Evolutionary conservation across 2,888 invertebrate species (phyloP), one percentile per base, ranked within the genome.

Genomic region (Thyatira batis): DNA sequence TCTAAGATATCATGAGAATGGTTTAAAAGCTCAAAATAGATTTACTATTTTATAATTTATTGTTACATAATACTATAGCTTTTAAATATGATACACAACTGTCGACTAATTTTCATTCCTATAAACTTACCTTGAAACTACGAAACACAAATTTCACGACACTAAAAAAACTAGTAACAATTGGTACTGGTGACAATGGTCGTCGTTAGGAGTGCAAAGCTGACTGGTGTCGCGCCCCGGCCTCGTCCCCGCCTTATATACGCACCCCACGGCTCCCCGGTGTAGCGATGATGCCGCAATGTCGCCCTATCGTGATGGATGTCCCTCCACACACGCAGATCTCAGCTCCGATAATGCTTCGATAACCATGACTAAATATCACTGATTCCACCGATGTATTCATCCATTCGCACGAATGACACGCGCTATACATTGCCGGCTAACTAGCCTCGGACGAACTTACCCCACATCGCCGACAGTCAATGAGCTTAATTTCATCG

Each of bases 151-250:
- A 73, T 71, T 67, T 69, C 84, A 84, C 82, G 75, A 76, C 85
- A 85, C 86, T 73, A 73, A 78, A 83, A 84, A 75, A 76, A 60
- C 65, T 69, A 68, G 39, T 71, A 73, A 77, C 71, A 73, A 77
- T 65, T 52, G 54, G 48, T 65, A 72, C 68, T 60, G 66, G 61
- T 73, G 80, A 80, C 80, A 81, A 79, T 80, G 74, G 78, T 78
- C 69, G 74, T 74, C 73, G 79, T 76, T 72, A 69, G 71, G 75
- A 73, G 81, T 70, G 72, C 67, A 71, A 69, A 67, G 72, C 60
- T 76, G 78, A 91, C 89, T 91, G 90, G 69, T 88, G 76, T 71
- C 72, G 81, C 84, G 85, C 83, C 87, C 84, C 76, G 78, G 63
- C 75, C 65, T 71, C 74, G 70, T 73, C 71, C 69, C 67, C 69